A percentile compares a stretch with the other conserved stretches of the same genome.
Conservation (phyloP, 2,888 invertebrate genomes). For the Oxytorus armatus region DNA sequence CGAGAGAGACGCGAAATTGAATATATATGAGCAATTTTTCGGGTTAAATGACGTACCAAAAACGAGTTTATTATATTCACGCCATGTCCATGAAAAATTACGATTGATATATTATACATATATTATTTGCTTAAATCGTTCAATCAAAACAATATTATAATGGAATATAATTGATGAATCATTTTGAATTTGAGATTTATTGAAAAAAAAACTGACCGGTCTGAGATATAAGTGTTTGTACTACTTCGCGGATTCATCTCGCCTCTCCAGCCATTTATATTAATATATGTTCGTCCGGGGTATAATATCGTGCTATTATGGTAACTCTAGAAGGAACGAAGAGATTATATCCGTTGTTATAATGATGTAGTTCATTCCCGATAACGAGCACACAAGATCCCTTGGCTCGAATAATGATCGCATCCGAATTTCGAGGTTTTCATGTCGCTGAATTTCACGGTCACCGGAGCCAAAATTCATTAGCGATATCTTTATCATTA, state of each 20-base stretch:
- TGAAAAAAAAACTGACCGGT: conserved; percentile 2
- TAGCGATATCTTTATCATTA: too few relatives aligned
- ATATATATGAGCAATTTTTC: background rate
- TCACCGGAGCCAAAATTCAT: conserved; percentile 20
- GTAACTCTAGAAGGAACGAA: conserved; percentile 43
- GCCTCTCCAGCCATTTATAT: conserved; percentile 22
- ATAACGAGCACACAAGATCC: conserved; percentile 53
- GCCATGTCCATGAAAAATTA: background rate
- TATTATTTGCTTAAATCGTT: background rate
- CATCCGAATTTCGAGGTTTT: conserved; percentile 9
- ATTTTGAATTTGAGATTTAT: background rate
- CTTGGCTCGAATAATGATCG: conserved; percentile 34
- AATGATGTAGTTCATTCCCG: conserved; percentile 51
- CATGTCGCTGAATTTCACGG: conserved; percentile 31
- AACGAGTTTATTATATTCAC: background rate
- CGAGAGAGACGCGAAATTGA: too few relatives aligned
- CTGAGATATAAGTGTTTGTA: conserved; percentile 42
- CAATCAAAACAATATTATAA: too few relatives aligned
- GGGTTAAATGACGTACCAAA: background rate
- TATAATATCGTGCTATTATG: conserved; percentile 3
- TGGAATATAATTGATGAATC: too few relatives aligned
- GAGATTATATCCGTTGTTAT: conserved; percentile 56
- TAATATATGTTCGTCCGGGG: conserved; percentile 22
- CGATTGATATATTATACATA: background rate
- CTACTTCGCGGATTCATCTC: conserved; percentile 34